phyloP scores from a whole-genome alignment of 2,888 invertebrate species.

The Sesia apiformis region DNA sequence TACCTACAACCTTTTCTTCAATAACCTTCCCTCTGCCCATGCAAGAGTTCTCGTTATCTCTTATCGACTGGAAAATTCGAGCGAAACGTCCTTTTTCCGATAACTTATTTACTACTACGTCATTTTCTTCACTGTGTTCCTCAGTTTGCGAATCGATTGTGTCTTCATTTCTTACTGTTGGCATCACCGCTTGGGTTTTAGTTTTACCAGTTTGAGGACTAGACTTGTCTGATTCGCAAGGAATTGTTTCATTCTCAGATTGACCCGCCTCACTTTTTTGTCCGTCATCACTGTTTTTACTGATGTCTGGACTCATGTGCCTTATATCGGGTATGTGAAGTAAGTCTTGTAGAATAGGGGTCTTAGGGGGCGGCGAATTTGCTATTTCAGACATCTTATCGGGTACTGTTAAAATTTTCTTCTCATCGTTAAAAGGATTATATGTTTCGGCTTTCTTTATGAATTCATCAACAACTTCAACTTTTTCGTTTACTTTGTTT shows the following conservation, averaged over 20 bases:
- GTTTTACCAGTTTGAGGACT: slow-evolving; percentile 58
- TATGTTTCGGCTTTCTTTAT: slow-evolving; percentile 43
- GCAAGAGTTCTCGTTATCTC: slow-evolving; percentile 63
- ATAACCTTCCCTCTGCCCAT: slow-evolving; percentile 69
- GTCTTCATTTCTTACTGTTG: slow-evolving; percentile 63
- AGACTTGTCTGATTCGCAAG: slow-evolving; percentile 64
- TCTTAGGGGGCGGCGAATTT: slow-evolving; percentile 60
- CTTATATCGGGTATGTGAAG: slow-evolving; percentile 54
- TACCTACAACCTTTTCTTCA: slow-evolving; percentile 58
- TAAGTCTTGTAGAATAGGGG: slow-evolving; percentile 56
- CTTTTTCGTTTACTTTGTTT: slow-evolving; percentile 34
- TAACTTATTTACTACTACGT: slow-evolving; percentile 50
- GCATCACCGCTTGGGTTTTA: slow-evolving; percentile 67
- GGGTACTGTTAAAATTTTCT: slow-evolving; percentile 45
- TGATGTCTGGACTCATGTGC: slow-evolving; percentile 53
- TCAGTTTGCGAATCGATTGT: slow-evolving; percentile 39
- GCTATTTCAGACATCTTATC: slow-evolving; percentile 42
- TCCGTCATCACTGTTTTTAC: slow-evolving; percentile 60
- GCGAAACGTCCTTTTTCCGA: slow-evolving; percentile 59
- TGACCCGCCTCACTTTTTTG: slow-evolving; percentile 60
- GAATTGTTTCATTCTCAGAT: slow-evolving; percentile 67
- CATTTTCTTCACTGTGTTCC: slow-evolving; percentile 38
- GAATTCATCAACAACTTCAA: slow-evolving; percentile 46
- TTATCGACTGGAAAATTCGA: slow-evolving; percentile 54
- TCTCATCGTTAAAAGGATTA: slow-evolving; percentile 41